A percentile compares a stretch with the other conserved stretches of the same genome.
phyloP scores from a whole-genome alignment of 2,888 invertebrate genomes.

The Hydrotaea cyrtoneurina region DNA sequence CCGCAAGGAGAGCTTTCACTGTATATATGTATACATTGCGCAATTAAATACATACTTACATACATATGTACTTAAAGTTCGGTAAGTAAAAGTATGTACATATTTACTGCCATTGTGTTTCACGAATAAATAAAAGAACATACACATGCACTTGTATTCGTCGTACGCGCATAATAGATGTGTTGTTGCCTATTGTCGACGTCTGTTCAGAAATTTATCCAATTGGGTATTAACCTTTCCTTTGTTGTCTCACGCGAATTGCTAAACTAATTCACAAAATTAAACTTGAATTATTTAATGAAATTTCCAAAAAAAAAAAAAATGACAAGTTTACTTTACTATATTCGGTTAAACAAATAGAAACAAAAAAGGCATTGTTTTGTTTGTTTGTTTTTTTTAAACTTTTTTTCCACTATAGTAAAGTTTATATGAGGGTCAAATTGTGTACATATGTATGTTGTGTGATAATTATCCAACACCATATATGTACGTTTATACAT shows the following conservation, averaged over 20 bases:
- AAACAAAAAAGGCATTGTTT: conserved; percentile 45
- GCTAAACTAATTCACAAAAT: conserved; percentile 32
- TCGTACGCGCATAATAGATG: background rate
- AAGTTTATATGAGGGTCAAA: conserved; percentile 42
- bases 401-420: background rate
- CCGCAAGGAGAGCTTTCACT: too few relatives aligned
- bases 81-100: background rate
- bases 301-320: conserved; percentile 49
- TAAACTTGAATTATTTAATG: conserved; percentile 52
- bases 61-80: too few relatives aligned
- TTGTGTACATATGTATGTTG: background rate
- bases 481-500: background rate
- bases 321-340: conserved; percentile 46
- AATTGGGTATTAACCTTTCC: conserved; percentile 43
- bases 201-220: conserved; percentile 12
- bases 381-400: background rate
- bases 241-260: conserved; percentile 51
- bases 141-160: background rate
- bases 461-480: conserved; percentile 27
- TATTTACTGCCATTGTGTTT: background rate
- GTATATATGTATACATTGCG: too few relatives aligned
- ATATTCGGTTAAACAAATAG: conserved; percentile 32
- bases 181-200: background rate
- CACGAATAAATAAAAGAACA: background rate
- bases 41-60: too few relatives aligned